Base-by-base conservation (phyloP, 30 jellyfish, hydroid and myxozoan species). In the Cassiopea xamachana region DNA sequence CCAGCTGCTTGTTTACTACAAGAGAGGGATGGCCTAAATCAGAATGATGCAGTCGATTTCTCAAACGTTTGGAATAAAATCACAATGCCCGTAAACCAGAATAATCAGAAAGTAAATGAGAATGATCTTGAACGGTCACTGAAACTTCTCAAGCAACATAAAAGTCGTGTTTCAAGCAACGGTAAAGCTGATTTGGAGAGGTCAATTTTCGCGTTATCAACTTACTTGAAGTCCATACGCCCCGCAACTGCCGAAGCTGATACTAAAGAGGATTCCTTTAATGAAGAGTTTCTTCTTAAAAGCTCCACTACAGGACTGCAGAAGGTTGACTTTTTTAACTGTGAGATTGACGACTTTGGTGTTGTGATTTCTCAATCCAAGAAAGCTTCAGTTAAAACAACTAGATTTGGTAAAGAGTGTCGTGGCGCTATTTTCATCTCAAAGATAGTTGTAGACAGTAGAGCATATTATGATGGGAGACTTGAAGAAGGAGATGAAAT, bases 401-500 rank as follows among this genome's bases (percentile, higher is more conserved):
- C 97, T 46, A 70, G 80, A 62, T 59, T 77, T 85, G 97, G 97
- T 8, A 79, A 85, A 64, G 97, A 91, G 62, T 84, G 55, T 27
- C 43, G 88, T 45, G 97, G 97, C 49, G 94, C 92, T 13, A 91
- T 91, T 43, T 75, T 51, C 73, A 73, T 91, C 2, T 60, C 78
- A 1, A 91, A 74, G 45, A 71, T 91, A 43, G 70, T 69, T 27
- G 94, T 85, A n/a, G 97, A 91, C 62, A 91, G 94, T 64, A 85
- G 97, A 79, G 93, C 97, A 60, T 91, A 91, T 80, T 91, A 91
- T 73, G 97, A 91, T 85, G 97, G 97, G 6, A 91, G 97, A 62
- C 92, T 91, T 8, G 94, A 84, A 73, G 85, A 64, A 62, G 94
- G 92, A 2, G 97, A 91, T 71, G 90, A 77, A 13, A 78, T 91